Percentiles rank a stretch among this genome's conserved stretches.
Evolutionary conservation across 2,888 invertebrate genomes (phyloP).

Genomic region (Drosophila atroscutellata): DNA sequence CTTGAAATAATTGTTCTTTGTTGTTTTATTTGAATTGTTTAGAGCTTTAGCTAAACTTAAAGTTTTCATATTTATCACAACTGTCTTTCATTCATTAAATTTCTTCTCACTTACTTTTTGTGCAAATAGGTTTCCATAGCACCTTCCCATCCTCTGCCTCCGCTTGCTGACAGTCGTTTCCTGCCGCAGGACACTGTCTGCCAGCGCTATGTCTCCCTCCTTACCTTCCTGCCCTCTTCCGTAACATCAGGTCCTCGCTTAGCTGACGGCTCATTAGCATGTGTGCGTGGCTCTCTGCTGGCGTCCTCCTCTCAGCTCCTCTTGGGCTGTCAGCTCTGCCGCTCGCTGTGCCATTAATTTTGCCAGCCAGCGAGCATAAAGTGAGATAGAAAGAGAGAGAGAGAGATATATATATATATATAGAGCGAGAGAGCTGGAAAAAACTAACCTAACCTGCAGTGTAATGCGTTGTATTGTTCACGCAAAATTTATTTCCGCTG

Average conservation of each 20-base stretch:
- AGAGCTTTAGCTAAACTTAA: neutral
- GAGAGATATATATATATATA: rapidly evolving
- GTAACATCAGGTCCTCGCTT: slow-evolving; percentile 17
- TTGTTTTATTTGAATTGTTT: neutral
- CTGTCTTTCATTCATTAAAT: neutral
- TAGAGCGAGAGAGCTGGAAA: neutral
- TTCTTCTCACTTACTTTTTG: neutral
- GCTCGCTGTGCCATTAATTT: slow-evolving; percentile 65
- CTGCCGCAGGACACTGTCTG: slow-evolving; percentile 47
- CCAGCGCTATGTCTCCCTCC: neutral
- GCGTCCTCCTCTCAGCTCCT: neutral
- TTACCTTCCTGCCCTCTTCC: neutral
- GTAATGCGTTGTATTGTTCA: slow-evolving; percentile 80
- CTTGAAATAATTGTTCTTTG: neutral
- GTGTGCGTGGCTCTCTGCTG: slow-evolving; percentile 35
- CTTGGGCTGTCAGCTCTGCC: slow-evolving; percentile 59
- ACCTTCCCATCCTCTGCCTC: too few relatives aligned
- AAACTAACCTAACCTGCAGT: slow-evolving; percentile 76
- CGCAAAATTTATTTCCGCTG: slow-evolving; percentile 80
- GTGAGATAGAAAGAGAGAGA: neutral
- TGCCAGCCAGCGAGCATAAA: slow-evolving; percentile 24
- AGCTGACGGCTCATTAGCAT: slow-evolving; percentile 73
- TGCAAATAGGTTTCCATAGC: slow-evolving; percentile 11
- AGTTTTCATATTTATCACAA: neutral
- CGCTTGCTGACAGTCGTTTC: slow-evolving; percentile 67